Percentiles rank a stretch among this genome's conserved stretches.
These are phyloP conservation scores for Mustelus asterias DNA, from an alignment of 2,113 vertebrate species.

Conservation along the genomic window DNA sequence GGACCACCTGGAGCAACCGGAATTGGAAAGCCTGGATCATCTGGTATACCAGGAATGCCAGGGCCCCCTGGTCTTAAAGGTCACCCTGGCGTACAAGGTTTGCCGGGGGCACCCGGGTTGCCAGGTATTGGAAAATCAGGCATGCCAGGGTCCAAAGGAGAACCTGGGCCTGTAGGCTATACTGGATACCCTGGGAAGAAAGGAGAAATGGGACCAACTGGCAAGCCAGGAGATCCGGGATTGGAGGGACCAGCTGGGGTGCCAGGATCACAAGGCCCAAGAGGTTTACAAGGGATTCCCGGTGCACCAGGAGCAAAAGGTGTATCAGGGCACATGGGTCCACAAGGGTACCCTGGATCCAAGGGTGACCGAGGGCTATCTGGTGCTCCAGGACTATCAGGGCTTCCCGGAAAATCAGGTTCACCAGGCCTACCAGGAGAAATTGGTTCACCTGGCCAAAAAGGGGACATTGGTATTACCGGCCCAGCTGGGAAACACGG, in stretches of 20 bases:
- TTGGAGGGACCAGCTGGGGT: slow-evolving; percentile 55
- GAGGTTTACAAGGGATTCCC: slow-evolving; percentile 57
- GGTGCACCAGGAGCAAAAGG: slow-evolving; percentile 66
- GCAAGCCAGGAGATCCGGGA: slow-evolving; percentile 63
- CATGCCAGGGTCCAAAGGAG: slow-evolving; percentile 62
- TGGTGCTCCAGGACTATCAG: slow-evolving; percentile 73
- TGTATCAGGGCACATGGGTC: slow-evolving; percentile 53
- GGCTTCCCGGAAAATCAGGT: slow-evolving; percentile 79
- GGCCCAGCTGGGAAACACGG: slow-evolving; percentile 76
- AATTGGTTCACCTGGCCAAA: slow-evolving; percentile 72
- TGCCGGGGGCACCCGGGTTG: slow-evolving; percentile 59
- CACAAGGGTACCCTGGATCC: slow-evolving; percentile 58
- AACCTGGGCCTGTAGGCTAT: slow-evolving; percentile 55
- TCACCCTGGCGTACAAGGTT: slow-evolving; percentile 57
- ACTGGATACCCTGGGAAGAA: slow-evolving; percentile 60
- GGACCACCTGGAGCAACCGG: slow-evolving; percentile 67
- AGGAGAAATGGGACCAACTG: slow-evolving; percentile 61
- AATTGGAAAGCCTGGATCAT: slow-evolving; percentile 65
- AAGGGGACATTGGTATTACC: slow-evolving; percentile 70
- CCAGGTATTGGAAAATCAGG: slow-evolving; percentile 70
- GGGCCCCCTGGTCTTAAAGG: slow-evolving; percentile 61
- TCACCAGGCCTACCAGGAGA: slow-evolving; percentile 71
- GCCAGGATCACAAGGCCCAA: slow-evolving; percentile 57
- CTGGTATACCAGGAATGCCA: slow-evolving; percentile 65
- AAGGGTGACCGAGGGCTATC: slow-evolving; percentile 66